phyloP scores from a whole-genome alignment of 2,797 vertebrate genomes.

The Neosilurus hyrtlii region DNA sequence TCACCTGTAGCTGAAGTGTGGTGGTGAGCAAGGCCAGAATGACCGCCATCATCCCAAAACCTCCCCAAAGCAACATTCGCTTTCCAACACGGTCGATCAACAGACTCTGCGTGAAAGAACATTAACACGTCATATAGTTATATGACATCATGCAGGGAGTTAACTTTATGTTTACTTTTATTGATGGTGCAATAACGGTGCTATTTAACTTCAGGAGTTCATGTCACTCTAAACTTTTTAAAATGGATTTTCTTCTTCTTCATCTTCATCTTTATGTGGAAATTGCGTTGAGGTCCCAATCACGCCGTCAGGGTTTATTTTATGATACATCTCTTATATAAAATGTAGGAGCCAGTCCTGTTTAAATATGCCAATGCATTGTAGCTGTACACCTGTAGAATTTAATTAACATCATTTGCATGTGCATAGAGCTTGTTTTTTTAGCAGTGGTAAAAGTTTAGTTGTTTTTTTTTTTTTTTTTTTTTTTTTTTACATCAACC shows the following conservation, averaged over 20 bases:
- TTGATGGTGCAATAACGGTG: neutral
- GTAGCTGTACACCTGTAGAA: neutral
- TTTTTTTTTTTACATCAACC: no score
- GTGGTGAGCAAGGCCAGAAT: constrained; percentile 71
- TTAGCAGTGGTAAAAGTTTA: neutral
- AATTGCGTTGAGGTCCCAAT: neutral
- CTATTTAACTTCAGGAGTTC: neutral
- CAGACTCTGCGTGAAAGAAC: constrained; percentile 67
- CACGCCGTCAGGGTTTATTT: no score
- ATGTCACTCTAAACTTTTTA: neutral
- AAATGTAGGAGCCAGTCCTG: neutral
- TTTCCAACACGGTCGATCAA: constrained; percentile 78
- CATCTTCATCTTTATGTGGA: neutral
- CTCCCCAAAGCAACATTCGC: constrained; percentile 72
- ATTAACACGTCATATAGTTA: neutral
- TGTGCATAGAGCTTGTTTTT: neutral
- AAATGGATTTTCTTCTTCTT: neutral
- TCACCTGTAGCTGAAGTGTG: constrained; percentile 76
- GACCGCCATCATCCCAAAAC: constrained; percentile 70
- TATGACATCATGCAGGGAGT: neutral
- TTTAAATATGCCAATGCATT: neutral
- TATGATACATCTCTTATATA: neutral
- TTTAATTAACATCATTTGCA: neutral
- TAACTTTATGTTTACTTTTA: neutral
- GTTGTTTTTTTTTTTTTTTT: neutral